Evolutionary conservation across 23 tunicate genomes (phyloP).

Genomic region (Halocynthia aurantium): DNA sequence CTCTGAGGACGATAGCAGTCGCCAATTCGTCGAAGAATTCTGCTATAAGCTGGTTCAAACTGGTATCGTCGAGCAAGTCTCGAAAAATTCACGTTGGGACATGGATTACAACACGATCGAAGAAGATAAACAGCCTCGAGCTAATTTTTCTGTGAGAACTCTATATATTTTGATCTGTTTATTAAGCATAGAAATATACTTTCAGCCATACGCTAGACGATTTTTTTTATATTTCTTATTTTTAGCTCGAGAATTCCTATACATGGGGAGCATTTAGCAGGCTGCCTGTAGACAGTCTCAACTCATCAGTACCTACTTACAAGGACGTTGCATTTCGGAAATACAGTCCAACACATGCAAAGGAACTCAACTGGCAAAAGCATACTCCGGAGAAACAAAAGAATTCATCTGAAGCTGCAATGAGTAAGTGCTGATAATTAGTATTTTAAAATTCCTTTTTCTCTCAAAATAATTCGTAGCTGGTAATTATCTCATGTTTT

Average conservation of each 20-base stretch:
- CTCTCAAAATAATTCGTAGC: too few relatives aligned
- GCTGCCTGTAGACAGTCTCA: neutral
- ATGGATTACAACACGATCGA: too few relatives aligned
- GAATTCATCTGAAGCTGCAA: too few relatives aligned
- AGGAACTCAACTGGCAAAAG: too few relatives aligned
- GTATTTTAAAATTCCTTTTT: too few relatives aligned
- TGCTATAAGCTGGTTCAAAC: conserved; percentile 8
- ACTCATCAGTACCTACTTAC: neutral
- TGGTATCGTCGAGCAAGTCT: neutral
- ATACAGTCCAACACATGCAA: too few relatives aligned
- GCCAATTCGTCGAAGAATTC: neutral
- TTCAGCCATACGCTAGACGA: neutral
- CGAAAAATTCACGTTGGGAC: too few relatives aligned
- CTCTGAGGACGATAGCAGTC: neutral
- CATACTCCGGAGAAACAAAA: too few relatives aligned
- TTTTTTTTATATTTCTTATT: neutral
- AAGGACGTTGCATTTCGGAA: conserved; percentile 2
- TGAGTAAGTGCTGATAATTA: too few relatives aligned
- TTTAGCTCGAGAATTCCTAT: conserved; percentile 11
- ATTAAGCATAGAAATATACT: neutral
- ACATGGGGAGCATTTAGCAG: conserved; percentile 26
- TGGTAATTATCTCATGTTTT: too few relatives aligned
- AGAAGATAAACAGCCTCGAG: neutral
- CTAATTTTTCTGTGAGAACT: conserved; percentile 3
- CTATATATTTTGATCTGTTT: neutral